Evolutionary conservation across 2,797 vertebrate genomes (phyloP).

Genomic region (Triplophysa yarkandensis): DNA sequence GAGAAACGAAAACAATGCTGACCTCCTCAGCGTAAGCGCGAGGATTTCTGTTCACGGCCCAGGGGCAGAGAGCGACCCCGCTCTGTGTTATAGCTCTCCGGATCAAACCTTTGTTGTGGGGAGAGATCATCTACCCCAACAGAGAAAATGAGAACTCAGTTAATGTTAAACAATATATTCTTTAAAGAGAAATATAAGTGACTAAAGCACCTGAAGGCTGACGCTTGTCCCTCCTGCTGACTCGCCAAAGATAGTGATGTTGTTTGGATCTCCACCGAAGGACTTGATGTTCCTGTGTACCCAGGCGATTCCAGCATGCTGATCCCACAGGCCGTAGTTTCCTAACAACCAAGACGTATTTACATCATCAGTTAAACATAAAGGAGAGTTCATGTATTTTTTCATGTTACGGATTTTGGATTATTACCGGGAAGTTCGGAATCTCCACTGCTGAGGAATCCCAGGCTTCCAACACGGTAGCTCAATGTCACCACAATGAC

Average conservation of each 20-base stretch:
- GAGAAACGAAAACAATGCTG: constrained; percentile 21
- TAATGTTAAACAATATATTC: neutral
- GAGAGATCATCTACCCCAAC: constrained; percentile 76
- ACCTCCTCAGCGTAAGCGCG: constrained; percentile 81
- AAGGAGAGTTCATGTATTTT: neutral
- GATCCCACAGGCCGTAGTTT: constrained; percentile 93
- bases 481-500: constrained; percentile 92
- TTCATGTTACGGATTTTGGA: neutral
- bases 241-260: constrained; percentile 92
- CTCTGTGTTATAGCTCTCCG: constrained; percentile 93
- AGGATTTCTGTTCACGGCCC: constrained; percentile 84
- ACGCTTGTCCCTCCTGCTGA: constrained; percentile 88
- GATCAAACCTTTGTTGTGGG: constrained; percentile 87
- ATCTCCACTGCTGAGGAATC: constrained; percentile 93
- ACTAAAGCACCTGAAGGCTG: constrained; percentile 82
- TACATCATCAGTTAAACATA: neutral
- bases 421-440: constrained; percentile 79
- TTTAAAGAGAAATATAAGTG: neutral
- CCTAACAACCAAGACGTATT: constrained; percentile 68
- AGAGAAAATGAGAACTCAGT: neutral
- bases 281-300: constrained; percentile 91
- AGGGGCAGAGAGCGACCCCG: constrained; percentile 79
- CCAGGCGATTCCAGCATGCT: constrained; percentile 93
- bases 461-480: constrained; percentile 88
- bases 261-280: constrained; percentile 90